Evolutionary conservation across 2,113 vertebrate species (phyloP), one percentile per base, ranked within the genome.

Genomic region (Pavo muticus): DNA sequence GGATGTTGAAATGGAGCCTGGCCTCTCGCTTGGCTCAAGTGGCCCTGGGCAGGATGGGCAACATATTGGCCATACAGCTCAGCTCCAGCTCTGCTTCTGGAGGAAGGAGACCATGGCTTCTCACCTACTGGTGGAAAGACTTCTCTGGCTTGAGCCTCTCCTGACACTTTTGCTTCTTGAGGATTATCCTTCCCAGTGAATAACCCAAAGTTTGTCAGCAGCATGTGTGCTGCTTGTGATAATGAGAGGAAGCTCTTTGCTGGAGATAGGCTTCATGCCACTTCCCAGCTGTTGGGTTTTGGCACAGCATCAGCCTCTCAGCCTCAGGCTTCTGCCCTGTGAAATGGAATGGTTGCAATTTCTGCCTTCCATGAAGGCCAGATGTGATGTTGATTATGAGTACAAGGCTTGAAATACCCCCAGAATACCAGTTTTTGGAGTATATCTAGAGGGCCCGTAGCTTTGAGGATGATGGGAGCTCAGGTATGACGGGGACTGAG

Each of bases 1-100:
- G 87, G 69, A 78, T 84, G 86, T 75, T 84, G 90, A 96, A 96
- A 96, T 96, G 87, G 92, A 96, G 76, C 69, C 74, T 69, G 63
- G 50, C 40, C 2, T 6, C 82, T 92, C 2, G 1, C 50, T 68
- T 13, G 24, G 74, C 45, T 84, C 2, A 0, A n/a, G 29, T n/a
- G 21, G 39, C 75, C 37, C 0, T 15, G 0, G 56, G 42, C 69
- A 67, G 78, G 42, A 86, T 21, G 35, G 69, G 17, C 69, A 71
- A 48, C 25, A 10, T 25, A 27, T 52, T 52, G 69, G 47, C 11
- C 47, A 39, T 50, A 24, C 45, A 70, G n/a, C 60, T 64, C 35
- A 30, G 37, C 39, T 52, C 11, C 25, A 35, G 32, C 24, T 47
- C 73, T 47, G 25, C 75, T 52, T 52, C 47, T 78, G 60, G 59